Conservation (phyloP, 2,888 invertebrate genomes). For the Spicauda simplicius region DNA sequence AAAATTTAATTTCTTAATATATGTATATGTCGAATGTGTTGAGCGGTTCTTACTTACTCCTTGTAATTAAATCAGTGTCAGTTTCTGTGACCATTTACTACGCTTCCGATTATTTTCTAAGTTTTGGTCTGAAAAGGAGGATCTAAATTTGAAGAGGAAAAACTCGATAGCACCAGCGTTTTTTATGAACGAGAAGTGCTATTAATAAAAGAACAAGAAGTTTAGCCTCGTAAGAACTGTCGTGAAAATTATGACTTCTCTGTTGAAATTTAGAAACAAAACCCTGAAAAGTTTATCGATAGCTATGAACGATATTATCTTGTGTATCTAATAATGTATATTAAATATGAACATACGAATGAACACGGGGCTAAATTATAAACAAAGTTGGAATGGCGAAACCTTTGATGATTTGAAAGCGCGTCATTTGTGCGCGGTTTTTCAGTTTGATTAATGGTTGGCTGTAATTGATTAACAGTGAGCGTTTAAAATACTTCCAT, state of each 20-base stretch:
- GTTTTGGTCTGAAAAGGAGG: too few species aligned
- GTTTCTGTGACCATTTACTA: too few species aligned
- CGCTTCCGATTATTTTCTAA: too few species aligned
- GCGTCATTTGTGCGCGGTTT: constrained; percentile 19
- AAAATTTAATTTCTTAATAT: too few species aligned
- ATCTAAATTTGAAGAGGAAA: too few species aligned
- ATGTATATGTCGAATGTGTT: too few species aligned
- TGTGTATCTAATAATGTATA: background rate
- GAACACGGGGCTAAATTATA: background rate
- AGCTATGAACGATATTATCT: background rate
- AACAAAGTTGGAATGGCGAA: constrained; percentile 16
- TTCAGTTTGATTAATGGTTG: constrained; percentile 1
- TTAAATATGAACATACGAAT: constrained; percentile 8
- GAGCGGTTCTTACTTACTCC: too few species aligned
- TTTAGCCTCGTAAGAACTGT: background rate
- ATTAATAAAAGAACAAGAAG: constrained; percentile 6
- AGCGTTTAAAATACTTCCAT: background rate
- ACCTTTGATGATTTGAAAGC: constrained; percentile 18
- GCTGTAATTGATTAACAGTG: constrained; percentile 11
- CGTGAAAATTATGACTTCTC: background rate
- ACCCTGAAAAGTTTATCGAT: constrained; percentile 18
- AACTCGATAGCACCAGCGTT: background rate
- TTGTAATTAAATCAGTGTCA: too few species aligned
- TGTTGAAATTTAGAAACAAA: constrained; percentile 16
- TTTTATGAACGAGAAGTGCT: background rate